A percentile compares a stretch with the other conserved stretches of the same genome.
These are phyloP conservation scores for Xenopus petersii DNA, from an alignment of 2,797 vertebrate genomes.

Conservation along the genomic window DNA sequence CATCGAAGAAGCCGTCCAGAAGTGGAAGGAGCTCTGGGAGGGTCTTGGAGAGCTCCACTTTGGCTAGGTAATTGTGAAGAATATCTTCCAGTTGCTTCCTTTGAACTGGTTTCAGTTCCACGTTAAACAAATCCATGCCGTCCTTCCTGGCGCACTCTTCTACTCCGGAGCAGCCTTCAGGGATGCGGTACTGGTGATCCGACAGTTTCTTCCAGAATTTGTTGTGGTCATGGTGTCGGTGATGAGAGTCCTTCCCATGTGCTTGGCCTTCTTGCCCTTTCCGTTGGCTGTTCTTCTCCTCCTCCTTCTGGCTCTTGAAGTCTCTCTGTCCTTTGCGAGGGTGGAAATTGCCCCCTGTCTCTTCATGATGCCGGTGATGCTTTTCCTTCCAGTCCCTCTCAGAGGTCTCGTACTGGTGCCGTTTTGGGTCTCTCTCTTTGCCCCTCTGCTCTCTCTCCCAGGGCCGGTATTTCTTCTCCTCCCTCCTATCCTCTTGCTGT, in stretches of 20 bases:
- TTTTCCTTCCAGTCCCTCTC: conserved; percentile 19
- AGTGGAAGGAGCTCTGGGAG: conserved; percentile 56
- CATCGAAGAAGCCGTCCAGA: conserved; percentile 69
- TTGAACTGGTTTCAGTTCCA: conserved; percentile 61
- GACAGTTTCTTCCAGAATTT: conserved; percentile 48
- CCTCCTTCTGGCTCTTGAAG: neutral
- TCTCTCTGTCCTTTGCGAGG: conserved; percentile 22
- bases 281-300: conserved; percentile 14
- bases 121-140: conserved; percentile 56
- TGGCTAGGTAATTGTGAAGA: conserved; percentile 69
- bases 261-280: conserved; percentile 41
- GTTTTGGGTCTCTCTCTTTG: conserved; percentile 26
- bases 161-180: conserved; percentile 65
- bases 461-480: conserved; percentile 32
- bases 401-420: conserved; percentile 2
- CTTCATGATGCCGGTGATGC: conserved; percentile 5
- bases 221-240: neutral
- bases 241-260: neutral
- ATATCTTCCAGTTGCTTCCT: conserved; percentile 64
- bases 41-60: conserved; percentile 49
- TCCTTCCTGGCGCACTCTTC: conserved; percentile 76
- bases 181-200: conserved; percentile 59
- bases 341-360: conserved; percentile 32
- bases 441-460: conserved; percentile 14
- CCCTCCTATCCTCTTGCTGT: neutral